These are phyloP conservation scores for Drosophila bipectinata DNA, from an alignment of 1,140 invertebrate species.

Conservation along the genomic window DNA sequence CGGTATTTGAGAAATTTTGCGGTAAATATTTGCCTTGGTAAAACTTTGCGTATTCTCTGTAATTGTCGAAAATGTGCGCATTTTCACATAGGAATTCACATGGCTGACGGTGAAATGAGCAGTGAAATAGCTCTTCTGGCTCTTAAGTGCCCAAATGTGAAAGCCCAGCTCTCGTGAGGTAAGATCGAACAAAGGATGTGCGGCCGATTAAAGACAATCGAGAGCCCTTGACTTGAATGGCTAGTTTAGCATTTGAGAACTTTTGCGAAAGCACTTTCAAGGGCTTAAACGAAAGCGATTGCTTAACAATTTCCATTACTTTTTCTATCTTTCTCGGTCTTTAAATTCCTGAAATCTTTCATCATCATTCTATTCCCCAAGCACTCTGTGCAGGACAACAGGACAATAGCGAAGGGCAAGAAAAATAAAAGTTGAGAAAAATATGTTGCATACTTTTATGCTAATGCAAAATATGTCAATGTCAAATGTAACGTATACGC, in stretches of 20 bases:
- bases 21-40: constrained; percentile 54
- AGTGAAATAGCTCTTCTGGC: constrained; percentile 31
- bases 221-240: constrained; percentile 17
- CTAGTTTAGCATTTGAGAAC: constrained; percentile 18
- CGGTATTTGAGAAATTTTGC: constrained; percentile 43
- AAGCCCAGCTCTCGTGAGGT: constrained; percentile 14
- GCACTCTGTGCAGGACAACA: constrained; percentile 13
- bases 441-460: constrained; percentile 77
- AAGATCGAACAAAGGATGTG: background rate
- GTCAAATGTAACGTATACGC: constrained; percentile 68
- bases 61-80: constrained; percentile 58
- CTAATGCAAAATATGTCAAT: constrained; percentile 76
- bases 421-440: constrained; percentile 19
- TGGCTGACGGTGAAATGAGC: constrained; percentile 52
- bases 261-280: constrained; percentile 11
- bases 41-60: constrained; percentile 57
- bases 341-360: constrained; percentile 51
- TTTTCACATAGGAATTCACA: constrained; percentile 52
- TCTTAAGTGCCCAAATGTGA: constrained; percentile 17
- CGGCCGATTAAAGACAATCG: background rate
- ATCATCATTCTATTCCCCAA: constrained; percentile 46
- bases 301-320: constrained; percentile 4
- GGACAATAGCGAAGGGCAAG: constrained; percentile 20
- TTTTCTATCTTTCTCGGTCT: constrained; percentile 2
- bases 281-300: constrained; percentile 3